Base-by-base conservation (phyloP, 2,113 vertebrate genomes). In the Tauraco erythrolophus region DNA sequence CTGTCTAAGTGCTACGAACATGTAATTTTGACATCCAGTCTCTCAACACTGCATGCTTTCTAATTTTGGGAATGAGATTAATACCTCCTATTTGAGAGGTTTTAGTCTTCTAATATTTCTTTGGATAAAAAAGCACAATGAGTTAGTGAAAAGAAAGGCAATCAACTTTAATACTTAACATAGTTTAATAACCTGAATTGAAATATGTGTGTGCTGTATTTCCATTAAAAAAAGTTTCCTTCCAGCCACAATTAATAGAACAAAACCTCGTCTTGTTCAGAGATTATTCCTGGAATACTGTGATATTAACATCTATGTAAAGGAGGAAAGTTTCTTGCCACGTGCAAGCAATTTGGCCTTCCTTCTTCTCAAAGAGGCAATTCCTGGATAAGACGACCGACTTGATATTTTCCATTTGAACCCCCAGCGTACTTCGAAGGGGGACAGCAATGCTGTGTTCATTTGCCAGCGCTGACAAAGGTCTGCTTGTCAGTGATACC, bases 401-500 rank as follows among this genome's bases (percentile, higher is more conserved):
- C 96, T 95, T 98, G 98, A 96, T 98, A 98, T 98, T 98, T 98
- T 98, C 98, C 97, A 98, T 95, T 95, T 98, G 98, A 98, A 98
- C 94, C 97, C 94, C 90, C 97, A 96, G 96, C 74, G 72, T 95
- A 95, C 97, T 97, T 98, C 95, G 80, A 80, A 76, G 88, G 48
- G 69, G 92, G 96, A 91, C 82, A 94, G 96, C 96, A 97, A 95
- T 75, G 97, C 98, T 96, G 97, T 98, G 97, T 98, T 98, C 96
- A 21, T 97, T 97, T 98, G 98, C 98, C 98, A 99, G 96, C 89
- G 94, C 98, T 99, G 98, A 99, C 99, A 99, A 99, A 99, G 98
- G 98, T 99, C 98, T 99, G 98, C 94, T 97, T 98, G 99, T 99
- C 98, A 99, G 98, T 97, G 99, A 99, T 99, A 99, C 99, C 98